Evolutionary conservation across 2,113 vertebrate genomes (phyloP).

Genomic region (Tiliqua scincoides): DNA sequence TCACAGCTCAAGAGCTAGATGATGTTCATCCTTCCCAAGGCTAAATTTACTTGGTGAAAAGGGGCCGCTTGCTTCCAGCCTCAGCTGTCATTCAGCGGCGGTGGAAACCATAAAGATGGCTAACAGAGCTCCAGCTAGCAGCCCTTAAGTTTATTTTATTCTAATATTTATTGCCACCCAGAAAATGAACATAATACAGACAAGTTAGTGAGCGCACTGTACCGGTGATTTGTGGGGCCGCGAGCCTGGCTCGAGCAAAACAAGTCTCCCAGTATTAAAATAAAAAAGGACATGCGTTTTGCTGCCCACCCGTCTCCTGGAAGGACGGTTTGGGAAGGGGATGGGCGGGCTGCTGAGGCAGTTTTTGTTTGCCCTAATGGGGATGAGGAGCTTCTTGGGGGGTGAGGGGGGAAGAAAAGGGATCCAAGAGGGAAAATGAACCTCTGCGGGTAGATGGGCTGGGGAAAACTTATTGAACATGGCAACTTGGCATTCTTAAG

Average conservation of each 20-base stretch:
- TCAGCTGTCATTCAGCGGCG: slow-evolving; percentile 85
- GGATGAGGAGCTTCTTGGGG: slow-evolving; percentile 62
- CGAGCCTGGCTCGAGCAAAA: slow-evolving; percentile 69
- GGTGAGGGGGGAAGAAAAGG: slow-evolving; percentile 44
- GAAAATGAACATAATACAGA: slow-evolving; percentile 84
- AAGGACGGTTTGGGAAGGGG: slow-evolving; percentile 20
- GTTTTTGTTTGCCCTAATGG: slow-evolving; percentile 64
- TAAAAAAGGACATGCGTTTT: slow-evolving; percentile 61
- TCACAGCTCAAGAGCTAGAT: slow-evolving; percentile 78
- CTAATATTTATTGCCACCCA: slow-evolving; percentile 86
- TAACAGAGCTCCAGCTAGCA: slow-evolving; percentile 82
- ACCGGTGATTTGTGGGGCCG: slow-evolving; percentile 74
- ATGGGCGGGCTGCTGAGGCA: slow-evolving; percentile 57
- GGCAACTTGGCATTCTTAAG: slow-evolving; percentile 71
- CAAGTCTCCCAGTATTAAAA: slow-evolving; percentile 67
- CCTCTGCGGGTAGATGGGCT: not conserved
- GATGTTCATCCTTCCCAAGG: slow-evolving; percentile 84
- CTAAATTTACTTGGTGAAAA: slow-evolving; percentile 85
- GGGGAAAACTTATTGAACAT: slow-evolving; percentile 64
- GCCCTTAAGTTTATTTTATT: slow-evolving; percentile 83
- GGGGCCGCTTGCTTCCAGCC: slow-evolving; percentile 72
- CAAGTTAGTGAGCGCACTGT: slow-evolving; percentile 73
- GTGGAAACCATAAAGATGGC: slow-evolving; percentile 83
- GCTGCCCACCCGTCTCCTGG: slow-evolving; percentile 10
- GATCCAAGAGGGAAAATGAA: slow-evolving; percentile 30